These are phyloP conservation scores for Halesus radiatus DNA, from an alignment of 1,140 invertebrate genomes.

Conservation along the genomic window DNA sequence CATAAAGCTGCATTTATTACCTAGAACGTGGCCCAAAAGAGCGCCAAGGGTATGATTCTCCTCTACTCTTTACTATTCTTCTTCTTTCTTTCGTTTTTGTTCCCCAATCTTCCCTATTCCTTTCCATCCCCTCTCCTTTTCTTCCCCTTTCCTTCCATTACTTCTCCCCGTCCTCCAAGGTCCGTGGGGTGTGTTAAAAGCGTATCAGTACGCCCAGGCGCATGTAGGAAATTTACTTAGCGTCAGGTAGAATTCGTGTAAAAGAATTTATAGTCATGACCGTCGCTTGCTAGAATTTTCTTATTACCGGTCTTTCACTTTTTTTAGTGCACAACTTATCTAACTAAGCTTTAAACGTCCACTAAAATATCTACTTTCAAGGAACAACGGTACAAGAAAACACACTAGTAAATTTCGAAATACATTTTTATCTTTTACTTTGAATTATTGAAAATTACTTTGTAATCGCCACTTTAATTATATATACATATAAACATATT, in stretches of 20 bases:
- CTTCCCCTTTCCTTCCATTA: background rate
- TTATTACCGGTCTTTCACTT: constrained; percentile 3
- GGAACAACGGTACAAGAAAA: no score
- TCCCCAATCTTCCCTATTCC: background rate
- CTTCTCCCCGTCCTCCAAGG: background rate
- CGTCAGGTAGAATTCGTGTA: constrained; percentile 45
- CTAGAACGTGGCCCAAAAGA: constrained; percentile 22
- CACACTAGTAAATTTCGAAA: no score
- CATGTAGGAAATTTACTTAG: constrained; percentile 51
- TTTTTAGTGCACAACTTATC: background rate
- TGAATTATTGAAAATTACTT: no score
- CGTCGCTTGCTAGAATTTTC: background rate
- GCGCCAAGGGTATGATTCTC: constrained; percentile 33
- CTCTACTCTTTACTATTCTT: background rate
- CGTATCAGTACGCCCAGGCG: constrained; percentile 34
- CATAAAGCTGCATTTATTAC: constrained; percentile 39
- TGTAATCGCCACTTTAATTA: no score
- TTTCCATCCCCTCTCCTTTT: background rate
- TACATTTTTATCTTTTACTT: no score
- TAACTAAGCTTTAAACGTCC: no score
- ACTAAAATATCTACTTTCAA: no score
- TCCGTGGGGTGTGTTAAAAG: constrained; percentile 36
- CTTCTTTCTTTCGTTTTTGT: background rate
- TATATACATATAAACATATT: no score
- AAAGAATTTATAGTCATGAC: constrained; percentile 48